phyloP scores from a whole-genome alignment of 2,113 vertebrate species.

The Ranitomeya variabilis region DNA sequence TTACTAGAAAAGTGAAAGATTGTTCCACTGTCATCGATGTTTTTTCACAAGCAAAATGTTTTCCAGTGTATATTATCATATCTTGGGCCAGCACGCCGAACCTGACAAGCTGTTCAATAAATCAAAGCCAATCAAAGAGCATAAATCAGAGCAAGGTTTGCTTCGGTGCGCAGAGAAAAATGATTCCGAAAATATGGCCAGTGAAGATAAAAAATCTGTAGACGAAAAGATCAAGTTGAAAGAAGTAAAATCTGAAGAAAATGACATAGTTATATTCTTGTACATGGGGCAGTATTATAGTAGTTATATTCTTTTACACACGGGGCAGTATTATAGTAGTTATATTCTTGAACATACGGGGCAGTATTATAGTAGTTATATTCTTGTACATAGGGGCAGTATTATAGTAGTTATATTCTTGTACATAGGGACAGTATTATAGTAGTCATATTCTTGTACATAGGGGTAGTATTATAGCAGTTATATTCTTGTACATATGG shows the following conservation, averaged over 20 bases:
- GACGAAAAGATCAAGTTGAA: slow-evolving; percentile 68
- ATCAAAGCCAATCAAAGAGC: slow-evolving; percentile 63
- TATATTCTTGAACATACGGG: no score
- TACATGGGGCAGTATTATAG: no score
- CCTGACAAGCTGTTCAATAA: slow-evolving; percentile 69
- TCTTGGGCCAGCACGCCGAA: slow-evolving; percentile 73
- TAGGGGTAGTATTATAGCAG: no score
- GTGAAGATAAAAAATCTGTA: slow-evolving; percentile 70
- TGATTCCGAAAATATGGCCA: slow-evolving; percentile 69
- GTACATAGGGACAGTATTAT: no score
- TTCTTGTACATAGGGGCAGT: not conserved
- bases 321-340: no score
- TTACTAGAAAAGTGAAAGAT: slow-evolving; percentile 83
- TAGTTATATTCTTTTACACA: no score
- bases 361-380: not conserved
- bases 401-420: not conserved
- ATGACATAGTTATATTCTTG: slow-evolving; percentile 52
- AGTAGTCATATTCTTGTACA: no score
- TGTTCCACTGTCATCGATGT: slow-evolving; percentile 84
- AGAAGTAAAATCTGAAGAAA: slow-evolving; percentile 66
- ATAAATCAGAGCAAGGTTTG: slow-evolving; percentile 68
- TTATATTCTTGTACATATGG: no score
- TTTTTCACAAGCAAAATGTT: slow-evolving; percentile 86
- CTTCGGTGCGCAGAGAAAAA: slow-evolving; percentile 67
- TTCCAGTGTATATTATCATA: slow-evolving; percentile 78